Conservation (phyloP, 1,140 invertebrate species). For the Polyergus mexicanus region DNA sequence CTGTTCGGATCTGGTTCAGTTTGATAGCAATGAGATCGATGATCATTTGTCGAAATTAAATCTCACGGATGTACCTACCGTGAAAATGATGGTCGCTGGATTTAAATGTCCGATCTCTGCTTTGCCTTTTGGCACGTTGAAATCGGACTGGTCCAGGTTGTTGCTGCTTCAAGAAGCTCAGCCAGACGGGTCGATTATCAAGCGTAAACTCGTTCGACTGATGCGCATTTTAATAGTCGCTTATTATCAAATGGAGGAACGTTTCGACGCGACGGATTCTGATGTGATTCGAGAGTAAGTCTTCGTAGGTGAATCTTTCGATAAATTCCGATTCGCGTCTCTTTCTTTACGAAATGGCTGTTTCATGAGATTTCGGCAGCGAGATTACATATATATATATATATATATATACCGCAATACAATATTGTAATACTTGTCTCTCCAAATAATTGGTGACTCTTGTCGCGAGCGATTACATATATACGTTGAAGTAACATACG, state of each 20-base stretch:
- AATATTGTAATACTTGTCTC: not conserved
- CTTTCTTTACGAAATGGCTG: not conserved
- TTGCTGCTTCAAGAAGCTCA: conserved; percentile 65
- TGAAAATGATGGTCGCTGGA: conserved; percentile 56
- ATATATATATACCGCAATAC: not conserved
- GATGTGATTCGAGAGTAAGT: not conserved
- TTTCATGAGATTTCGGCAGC: not conserved
- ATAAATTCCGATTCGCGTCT: not conserved
- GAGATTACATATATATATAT: too few species aligned
- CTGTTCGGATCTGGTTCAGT: conserved; percentile 22
- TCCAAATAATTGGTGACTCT: not conserved
- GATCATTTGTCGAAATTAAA: conserved; percentile 58
- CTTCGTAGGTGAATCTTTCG: not conserved
- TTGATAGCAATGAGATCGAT: conserved; percentile 62
- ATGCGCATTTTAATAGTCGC: conserved; percentile 70
- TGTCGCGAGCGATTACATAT: conserved; percentile 13
- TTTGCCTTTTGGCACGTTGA: conserved; percentile 71
- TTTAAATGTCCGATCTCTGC: conserved; percentile 49
- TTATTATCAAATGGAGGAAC: conserved; percentile 63
- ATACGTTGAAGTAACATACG: conserved; percentile 26
- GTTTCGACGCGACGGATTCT: not conserved
- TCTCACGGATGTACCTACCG: conserved; percentile 41
- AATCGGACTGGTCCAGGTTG: conserved; percentile 76
- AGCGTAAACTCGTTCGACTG: conserved; percentile 67
- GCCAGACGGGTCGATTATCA: conserved; percentile 65